Percentiles rank a stretch among this genome's conserved stretches.
Conservation (phyloP, 1,140 invertebrate species). For the Asbolus verrucosus region DNA sequence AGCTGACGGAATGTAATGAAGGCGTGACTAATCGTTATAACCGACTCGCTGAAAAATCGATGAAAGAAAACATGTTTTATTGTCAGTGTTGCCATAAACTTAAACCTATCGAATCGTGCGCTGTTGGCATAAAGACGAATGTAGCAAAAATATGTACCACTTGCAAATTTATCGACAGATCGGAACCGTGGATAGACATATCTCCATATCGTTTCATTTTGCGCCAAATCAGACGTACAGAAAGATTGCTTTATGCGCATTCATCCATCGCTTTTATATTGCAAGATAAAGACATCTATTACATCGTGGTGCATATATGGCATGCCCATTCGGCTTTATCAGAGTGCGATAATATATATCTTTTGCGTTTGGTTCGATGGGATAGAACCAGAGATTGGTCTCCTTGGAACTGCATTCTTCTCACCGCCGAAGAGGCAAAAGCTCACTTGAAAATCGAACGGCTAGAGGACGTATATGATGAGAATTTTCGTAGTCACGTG, state of each 20-base stretch:
- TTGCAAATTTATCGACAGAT: slow-evolving; percentile 68
- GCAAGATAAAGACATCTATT: slow-evolving; percentile 73
- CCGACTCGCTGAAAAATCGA: slow-evolving; percentile 66
- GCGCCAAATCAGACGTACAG: slow-evolving; percentile 71
- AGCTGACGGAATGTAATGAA: slow-evolving; percentile 68
- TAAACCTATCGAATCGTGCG: slow-evolving; percentile 68
- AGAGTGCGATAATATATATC: slow-evolving; percentile 70
- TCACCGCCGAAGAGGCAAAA: slow-evolving; percentile 74
- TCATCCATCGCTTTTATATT: slow-evolving; percentile 72
- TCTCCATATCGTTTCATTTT: slow-evolving; percentile 74
- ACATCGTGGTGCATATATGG: slow-evolving; percentile 76
- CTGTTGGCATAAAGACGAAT: slow-evolving; percentile 61
- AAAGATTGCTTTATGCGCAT: slow-evolving; percentile 68
- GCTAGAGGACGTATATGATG: slow-evolving; percentile 69
- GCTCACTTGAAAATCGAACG: slow-evolving; percentile 69
- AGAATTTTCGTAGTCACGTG: slow-evolving; percentile 64
- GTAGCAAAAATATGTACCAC: slow-evolving; percentile 67
- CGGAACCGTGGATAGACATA: slow-evolving; percentile 69
- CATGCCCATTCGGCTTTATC: slow-evolving; percentile 75
- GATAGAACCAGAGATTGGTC: slow-evolving; percentile 72
- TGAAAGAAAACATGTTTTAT: slow-evolving; percentile 67
- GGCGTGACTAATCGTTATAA: slow-evolving; percentile 67
- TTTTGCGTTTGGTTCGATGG: slow-evolving; percentile 72
- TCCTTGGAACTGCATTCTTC: slow-evolving; percentile 79
- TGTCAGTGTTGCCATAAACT: slow-evolving; percentile 69